Evolutionary conservation across 2,888 invertebrate species (phyloP).

Genomic region (Limnephilus lunatus): DNA sequence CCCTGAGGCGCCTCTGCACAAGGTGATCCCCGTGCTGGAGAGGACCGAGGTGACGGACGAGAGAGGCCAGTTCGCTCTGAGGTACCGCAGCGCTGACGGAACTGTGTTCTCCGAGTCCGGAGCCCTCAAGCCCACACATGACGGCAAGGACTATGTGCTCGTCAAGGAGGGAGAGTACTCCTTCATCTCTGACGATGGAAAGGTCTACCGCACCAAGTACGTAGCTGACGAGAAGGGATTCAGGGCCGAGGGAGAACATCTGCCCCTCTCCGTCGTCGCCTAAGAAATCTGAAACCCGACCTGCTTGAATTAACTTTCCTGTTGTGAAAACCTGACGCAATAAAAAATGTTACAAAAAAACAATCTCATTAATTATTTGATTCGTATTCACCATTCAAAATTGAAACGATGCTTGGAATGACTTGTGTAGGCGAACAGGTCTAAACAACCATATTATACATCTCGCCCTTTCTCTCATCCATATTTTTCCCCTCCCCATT

Average conservation of each 20-base stretch:
- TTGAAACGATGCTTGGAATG: too few species aligned
- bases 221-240: slow-evolving; percentile 63
- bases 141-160: slow-evolving; percentile 63
- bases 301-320: neutral
- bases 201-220: slow-evolving; percentile 62
- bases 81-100: slow-evolving; percentile 63
- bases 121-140: slow-evolving; percentile 61
- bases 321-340: neutral
- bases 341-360: neutral
- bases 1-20: slow-evolving; percentile 36
- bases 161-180: slow-evolving; percentile 63
- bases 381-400: neutral
- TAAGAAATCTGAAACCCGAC: slow-evolving; percentile 26
- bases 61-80: slow-evolving; percentile 62
- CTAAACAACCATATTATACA: too few species aligned
- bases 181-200: slow-evolving; percentile 58
- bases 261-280: slow-evolving; percentile 62
- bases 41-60: slow-evolving; percentile 62
- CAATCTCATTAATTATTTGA: neutral
- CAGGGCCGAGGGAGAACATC: slow-evolving; percentile 63
- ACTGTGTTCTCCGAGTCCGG: slow-evolving; percentile 61
- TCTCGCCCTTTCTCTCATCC: too few species aligned
- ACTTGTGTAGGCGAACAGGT: too few species aligned
- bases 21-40: slow-evolving; percentile 59
- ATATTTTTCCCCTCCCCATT: too few species aligned